Evolutionary conservation across 2,797 vertebrate genomes (phyloP).

Genomic region (Acanthornis magna): DNA sequence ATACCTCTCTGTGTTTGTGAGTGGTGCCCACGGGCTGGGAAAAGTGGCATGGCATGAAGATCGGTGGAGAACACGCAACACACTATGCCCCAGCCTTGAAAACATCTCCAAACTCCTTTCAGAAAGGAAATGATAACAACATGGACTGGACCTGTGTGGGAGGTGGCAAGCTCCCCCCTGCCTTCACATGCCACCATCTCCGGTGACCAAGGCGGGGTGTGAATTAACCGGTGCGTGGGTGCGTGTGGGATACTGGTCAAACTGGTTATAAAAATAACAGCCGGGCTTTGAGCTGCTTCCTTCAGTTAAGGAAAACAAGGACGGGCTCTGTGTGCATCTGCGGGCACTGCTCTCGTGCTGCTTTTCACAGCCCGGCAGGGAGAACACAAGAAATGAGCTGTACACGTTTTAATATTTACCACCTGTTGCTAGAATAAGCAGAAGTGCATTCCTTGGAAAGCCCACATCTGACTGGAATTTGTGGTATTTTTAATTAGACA

Average conservation of each 20-base stretch:
- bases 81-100: not conserved
- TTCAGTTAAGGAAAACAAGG: not conserved
- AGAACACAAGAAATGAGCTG: not conserved
- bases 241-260: not conserved
- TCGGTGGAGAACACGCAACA: rapidly evolving
- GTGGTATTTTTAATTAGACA: constrained; percentile 27
- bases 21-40: rapidly evolving
- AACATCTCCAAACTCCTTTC: not conserved
- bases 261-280: not conserved
- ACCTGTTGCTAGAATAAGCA: constrained; percentile 8
- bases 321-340: not conserved
- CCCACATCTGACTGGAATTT: constrained; percentile 22
- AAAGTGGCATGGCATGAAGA: not conserved
- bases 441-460: constrained; percentile 20
- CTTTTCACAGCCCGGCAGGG: not conserved
- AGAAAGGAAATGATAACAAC: not conserved
- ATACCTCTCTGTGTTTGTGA: not conserved
- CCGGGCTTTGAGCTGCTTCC: not conserved
- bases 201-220: rapidly evolving
- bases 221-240: not conserved
- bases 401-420: not conserved
- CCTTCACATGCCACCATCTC: not conserved
- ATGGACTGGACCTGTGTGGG: rapidly evolving
- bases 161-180: not conserved
- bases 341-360: not conserved